A percentile compares a stretch with the other conserved stretches of the same genome.
Evolutionary conservation across 2,888 invertebrate species (phyloP).

Genomic region (Drosophila pseudotakahashii): DNA sequence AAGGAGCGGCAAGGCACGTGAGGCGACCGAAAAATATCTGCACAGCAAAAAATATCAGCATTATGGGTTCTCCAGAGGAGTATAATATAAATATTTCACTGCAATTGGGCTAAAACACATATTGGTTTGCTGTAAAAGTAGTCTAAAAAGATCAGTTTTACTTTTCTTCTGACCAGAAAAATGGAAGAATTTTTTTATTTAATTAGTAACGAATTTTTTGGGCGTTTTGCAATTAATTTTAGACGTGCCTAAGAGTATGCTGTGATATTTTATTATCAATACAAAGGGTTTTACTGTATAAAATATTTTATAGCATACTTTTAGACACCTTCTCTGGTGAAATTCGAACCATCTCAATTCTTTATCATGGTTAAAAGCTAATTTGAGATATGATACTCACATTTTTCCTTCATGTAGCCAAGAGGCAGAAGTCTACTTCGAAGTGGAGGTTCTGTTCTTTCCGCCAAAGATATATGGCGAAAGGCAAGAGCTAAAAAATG

Average conservation of each 20-base stretch:
- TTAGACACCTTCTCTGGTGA: not conserved
- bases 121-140: too few species aligned
- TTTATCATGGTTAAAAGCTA: too few species aligned
- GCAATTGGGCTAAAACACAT: not conserved
- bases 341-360: not conserved
- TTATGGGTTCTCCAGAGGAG: not conserved
- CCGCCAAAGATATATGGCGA: conserved; percentile 22
- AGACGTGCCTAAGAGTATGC: too few species aligned
- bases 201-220: too few species aligned
- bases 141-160: too few species aligned
- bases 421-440: conserved; percentile 42
- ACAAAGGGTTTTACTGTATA: too few species aligned
- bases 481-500: conserved; percentile 16
- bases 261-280: too few species aligned
- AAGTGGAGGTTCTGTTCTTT: not conserved
- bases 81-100: not conserved
- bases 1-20: conserved; percentile 70
- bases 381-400: not conserved
- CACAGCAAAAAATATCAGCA: not conserved
- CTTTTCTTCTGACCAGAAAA: too few species aligned
- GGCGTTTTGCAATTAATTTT: too few species aligned
- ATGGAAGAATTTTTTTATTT: too few species aligned
- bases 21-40: conserved; percentile 47
- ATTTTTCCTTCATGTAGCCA: not conserved
- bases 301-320: too few species aligned